Base-by-base conservation (phyloP, 2,888 invertebrate species). In the Cordilura impudica region DNA sequence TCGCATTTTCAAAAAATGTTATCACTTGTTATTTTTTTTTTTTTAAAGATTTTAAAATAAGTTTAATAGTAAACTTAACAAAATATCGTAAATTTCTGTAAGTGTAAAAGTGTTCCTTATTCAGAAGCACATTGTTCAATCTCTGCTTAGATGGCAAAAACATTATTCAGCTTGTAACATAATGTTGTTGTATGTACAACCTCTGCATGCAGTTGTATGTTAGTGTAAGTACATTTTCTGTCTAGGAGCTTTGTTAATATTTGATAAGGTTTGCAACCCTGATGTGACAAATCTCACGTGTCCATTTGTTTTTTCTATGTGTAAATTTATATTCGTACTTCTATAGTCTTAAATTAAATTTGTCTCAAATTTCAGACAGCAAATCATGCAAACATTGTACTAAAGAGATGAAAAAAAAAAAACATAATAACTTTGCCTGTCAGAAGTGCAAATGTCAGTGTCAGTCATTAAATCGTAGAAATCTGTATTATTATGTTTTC, bases 281-380 rank as follows among this genome's bases (percentile, higher is more conserved):
- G 79, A 79, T 75, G 75, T 72, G 79, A 79, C 79, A 79, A 79
- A 79, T 79, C 67, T 79, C 75, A 79, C 79, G 75, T 79, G 79
- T 76, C 79, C 78, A 67, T 72, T 72, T 69, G 31, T 63, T 65
- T n/a, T n/a, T n/a, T n/a, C n/a, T n/a, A n/a, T 73, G 14, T 79
- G 51, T 67, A 63, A 75, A 75, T 67, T 67, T 72, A 61, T 39
- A n/a, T 76, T 69, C 45, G 51, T 70, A 54, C 53, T 18, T 67
- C 65, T 16, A 54, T 65, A 65, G 51, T 71, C 75, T 72, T 69
- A 79, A 79, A 79, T 79, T 79, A 79, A 67, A 79, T 79, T 79
- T 79, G 79, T 79, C 79, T 79, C 75, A 71, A 75, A 79, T 79
- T 79, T 75, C 79, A 79, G 61, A 67, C 73, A 78, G 73, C 66